phyloP scores from a whole-genome alignment of 2,888 invertebrate species.

The Lasioglossum pauxillum region DNA sequence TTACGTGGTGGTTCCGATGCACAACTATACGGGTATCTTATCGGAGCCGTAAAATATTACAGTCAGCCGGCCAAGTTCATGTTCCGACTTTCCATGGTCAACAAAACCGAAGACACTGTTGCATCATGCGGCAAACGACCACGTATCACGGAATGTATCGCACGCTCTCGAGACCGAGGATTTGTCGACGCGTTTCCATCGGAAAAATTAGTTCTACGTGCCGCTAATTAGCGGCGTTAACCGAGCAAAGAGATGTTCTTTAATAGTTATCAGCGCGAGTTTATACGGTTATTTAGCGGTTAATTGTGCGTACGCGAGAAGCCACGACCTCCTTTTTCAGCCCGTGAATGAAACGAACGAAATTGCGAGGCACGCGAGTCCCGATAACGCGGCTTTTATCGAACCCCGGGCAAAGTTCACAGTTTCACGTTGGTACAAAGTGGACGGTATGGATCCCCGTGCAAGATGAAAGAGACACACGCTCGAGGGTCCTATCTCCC shows the following conservation, averaged over 20 bases:
- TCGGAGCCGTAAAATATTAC: constrained; percentile 26
- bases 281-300: not conserved
- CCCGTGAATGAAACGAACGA: constrained; percentile 27
- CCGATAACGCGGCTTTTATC: constrained; percentile 69
- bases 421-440: constrained; percentile 51
- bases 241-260: not conserved
- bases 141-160: not conserved
- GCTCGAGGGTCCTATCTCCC: not conserved
- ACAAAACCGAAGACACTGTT: constrained; percentile 13
- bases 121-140: not conserved
- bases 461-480: constrained; percentile 40
- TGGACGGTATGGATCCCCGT: constrained; percentile 22
- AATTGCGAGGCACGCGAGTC: constrained; percentile 28
- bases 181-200: not conserved
- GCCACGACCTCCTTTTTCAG: not conserved
- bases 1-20: not conserved
- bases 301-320: not conserved
- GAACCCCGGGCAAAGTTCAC: constrained; percentile 68
- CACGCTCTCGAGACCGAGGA: not conserved
- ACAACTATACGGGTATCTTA: constrained; percentile 12
- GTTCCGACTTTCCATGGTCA: constrained; percentile 22
- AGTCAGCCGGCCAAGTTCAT: not conserved
- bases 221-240: not conserved
- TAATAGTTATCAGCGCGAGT: not conserved
- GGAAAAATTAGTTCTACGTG: not conserved